phyloP scores from a whole-genome alignment of 2,888 invertebrate species.

The Erynnis tages region DNA sequence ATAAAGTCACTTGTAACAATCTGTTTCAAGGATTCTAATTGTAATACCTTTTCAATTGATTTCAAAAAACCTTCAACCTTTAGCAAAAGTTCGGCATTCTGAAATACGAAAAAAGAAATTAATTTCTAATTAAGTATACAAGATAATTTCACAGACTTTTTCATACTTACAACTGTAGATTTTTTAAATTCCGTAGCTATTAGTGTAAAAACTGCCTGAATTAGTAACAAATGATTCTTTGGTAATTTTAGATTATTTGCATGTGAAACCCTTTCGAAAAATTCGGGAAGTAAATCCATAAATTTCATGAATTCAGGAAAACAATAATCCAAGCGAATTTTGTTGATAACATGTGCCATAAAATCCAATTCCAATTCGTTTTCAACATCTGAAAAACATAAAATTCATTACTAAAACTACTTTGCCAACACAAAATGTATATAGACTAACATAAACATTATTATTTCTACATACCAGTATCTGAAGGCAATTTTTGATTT shows the following conservation, averaged over 20 bases:
- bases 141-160: too few relatives aligned
- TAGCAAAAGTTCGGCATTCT: conserved; percentile 37
- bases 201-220: conserved; percentile 44
- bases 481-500: conserved; percentile 39
- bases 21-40: conserved; percentile 37
- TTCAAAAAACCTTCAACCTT: conserved; percentile 40
- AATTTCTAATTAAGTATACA: too few relatives aligned
- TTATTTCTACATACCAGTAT: conserved; percentile 48
- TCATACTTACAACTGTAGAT: conserved; percentile 40
- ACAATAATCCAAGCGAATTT: conserved; percentile 8
- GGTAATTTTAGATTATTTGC: too few relatives aligned
- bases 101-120: conserved; percentile 36
- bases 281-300: conserved; percentile 38
- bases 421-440: background rate
- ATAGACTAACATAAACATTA: too few relatives aligned
- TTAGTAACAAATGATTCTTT: too few relatives aligned
- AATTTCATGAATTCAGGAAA: conserved; percentile 25
- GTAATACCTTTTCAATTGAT: conserved; percentile 38
- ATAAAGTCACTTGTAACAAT: conserved; percentile 42
- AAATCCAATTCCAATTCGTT: conserved; percentile 39
- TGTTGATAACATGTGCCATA: background rate
- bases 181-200: conserved; percentile 34
- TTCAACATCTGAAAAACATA: conserved; percentile 35
- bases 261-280: too few relatives aligned
- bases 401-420: background rate